Percentiles rank a stretch among this genome's conserved stretches.
phyloP scores from a whole-genome alignment of 2,888 invertebrate genomes.

The Trileptium ribeirensis region DNA sequence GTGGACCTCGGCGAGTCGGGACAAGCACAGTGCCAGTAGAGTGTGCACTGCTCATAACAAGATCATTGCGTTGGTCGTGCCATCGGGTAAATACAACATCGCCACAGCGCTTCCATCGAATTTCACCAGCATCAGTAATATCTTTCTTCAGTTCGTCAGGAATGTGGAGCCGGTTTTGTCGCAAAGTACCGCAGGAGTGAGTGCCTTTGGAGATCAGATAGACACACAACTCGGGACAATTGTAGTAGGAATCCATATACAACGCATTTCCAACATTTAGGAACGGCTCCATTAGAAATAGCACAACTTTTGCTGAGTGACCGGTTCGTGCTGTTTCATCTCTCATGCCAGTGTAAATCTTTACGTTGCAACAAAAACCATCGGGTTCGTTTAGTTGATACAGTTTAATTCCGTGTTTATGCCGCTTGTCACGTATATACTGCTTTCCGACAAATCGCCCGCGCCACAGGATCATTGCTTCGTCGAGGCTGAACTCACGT shows the following conservation, averaged over 20 bases:
- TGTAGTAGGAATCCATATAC: background rate
- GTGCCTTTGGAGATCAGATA: background rate
- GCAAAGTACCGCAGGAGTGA: background rate
- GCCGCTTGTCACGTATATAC: too few species aligned
- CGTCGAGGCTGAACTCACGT: background rate
- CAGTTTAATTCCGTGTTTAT: too few species aligned
- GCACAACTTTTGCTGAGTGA: background rate
- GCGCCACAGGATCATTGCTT: constrained; percentile 1
- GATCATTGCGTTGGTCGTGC: background rate
- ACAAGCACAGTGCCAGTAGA: background rate
- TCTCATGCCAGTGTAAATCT: background rate
- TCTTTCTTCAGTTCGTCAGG: background rate
- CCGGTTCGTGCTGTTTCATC: background rate
- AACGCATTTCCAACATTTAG: background rate
- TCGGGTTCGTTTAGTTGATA: too few species aligned
- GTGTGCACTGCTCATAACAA: background rate
- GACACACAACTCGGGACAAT: background rate
- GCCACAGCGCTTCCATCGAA: background rate
- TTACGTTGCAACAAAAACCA: background rate
- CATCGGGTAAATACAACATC: background rate
- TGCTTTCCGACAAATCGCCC: background rate
- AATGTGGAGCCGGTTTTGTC: background rate
- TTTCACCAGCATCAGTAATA: background rate
- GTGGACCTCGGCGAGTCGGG: background rate
- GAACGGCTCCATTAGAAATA: background rate